Evolutionary conservation across 2,888 invertebrate genomes (phyloP), one percentile per base, ranked within the genome.

Genomic region (Papilio gigon): DNA sequence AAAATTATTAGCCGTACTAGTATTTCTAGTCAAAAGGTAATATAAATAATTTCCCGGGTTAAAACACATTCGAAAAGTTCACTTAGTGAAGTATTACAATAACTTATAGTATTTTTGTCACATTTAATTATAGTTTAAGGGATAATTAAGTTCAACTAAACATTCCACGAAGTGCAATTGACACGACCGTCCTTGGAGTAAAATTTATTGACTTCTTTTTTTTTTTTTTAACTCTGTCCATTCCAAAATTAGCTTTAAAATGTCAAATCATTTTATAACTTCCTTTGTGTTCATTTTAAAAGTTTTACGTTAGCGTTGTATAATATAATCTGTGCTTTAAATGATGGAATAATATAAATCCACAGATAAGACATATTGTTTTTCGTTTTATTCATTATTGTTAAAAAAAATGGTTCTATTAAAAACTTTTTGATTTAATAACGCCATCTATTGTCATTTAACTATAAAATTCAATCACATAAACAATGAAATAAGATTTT

Each of bases 131-230:
- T 63, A 63, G 44, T 56, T 30, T 9, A 66, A 50, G 67, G 44
- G 47, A 30, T 65, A 40, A 58, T 60, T 47, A 64, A 42, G 59
- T 62, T 40, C n/a, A 65, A 50, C 4, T 56, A 71, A 17, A 73
- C 74, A 77, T 77, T 76, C 77, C 76, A 71, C 22, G 63, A 79
- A 79, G 78, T 78, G 78, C 77, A 78, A 78, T 78, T 75, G 75
- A 70, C 61, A 69, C 56, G 62, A 35, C 76, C 77, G 77, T 78
- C 77, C 78, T 44, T 56, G 59, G 27, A 53, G n/a, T 47, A 56
- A 35, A 25, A 61, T 20, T 61, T 17, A 40, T 62, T 65, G 71
- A 61, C 40, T 50, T 40, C 37, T 35, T 33, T 58, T 50, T 44
- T 42, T 44, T 42, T 71, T 66, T 70, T 4, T 35, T 37, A 25